Conservation (phyloP, 2,113 vertebrate genomes). For the Capreolus pygargus region DNA sequence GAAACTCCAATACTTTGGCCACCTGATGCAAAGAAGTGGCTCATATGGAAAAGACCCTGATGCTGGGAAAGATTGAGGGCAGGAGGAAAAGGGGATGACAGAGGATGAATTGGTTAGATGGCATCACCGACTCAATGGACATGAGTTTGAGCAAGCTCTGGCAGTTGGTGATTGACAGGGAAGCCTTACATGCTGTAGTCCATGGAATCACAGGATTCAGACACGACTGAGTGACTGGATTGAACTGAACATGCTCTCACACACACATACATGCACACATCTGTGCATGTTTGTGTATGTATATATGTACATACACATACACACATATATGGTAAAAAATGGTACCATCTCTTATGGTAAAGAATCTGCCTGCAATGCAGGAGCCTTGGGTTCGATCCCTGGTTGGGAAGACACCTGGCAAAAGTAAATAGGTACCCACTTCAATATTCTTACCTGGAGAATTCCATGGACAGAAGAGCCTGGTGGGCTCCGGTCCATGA, state of each 20-base stretch:
- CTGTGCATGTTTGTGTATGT: neutral
- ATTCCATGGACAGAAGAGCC: neutral
- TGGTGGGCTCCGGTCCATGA: neutral
- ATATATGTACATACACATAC: neutral
- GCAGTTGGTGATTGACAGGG: neutral
- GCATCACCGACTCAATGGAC: neutral
- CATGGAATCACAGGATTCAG: neutral
- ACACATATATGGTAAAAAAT: neutral
- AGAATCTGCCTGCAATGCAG: neutral
- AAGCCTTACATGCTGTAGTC: neutral
- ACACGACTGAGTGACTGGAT: neutral
- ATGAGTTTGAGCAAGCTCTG: neutral
- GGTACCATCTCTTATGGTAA: neutral
- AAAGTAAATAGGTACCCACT: neutral
- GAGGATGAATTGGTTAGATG: neutral
- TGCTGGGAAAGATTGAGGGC: neutral
- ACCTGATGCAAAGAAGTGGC: neutral
- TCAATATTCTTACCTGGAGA: neutral
- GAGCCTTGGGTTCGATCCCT: accelerated
- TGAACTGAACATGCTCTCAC: neutral
- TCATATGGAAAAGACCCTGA: neutral
- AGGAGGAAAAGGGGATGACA: neutral
- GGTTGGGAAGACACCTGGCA: neutral
- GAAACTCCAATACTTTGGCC: neutral
- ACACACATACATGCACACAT: neutral